Evolutionary conservation across 2,797 vertebrate species (phyloP), one percentile per base, ranked within the genome.

Genomic region (Channa striata): DNA sequence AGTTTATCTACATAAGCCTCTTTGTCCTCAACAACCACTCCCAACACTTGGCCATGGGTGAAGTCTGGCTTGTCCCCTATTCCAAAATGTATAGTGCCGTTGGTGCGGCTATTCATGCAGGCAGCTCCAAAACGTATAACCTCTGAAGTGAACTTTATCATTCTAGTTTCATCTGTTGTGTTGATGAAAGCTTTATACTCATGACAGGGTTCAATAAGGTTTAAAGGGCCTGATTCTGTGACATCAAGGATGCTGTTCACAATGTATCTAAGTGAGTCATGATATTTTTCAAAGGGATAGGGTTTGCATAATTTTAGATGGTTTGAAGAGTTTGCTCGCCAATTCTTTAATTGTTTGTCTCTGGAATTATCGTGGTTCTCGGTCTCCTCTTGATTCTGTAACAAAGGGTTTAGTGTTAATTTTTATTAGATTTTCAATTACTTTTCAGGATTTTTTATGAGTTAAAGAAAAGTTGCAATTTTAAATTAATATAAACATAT

Each of bases 81-180:
- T 60, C 93, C 93, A 87, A 94, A 93, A 80, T 94, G 92, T 72
- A 94, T 92, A 44, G 92, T 93, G 36, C 93, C 92, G 0, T 94
- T 94, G 51, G 93, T 94, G 40, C 90, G 77, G n/a, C 91, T 85
- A 49, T 94, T 94, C 91, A 93, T 92, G 47, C 92, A 93, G 54
- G 91, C 92, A 73, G 90, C 80, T 58, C 84, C 87, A 81, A 93
- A 93, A 64, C 81, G 57, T 61, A 92, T 78, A 0, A 89, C 83
- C 33, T 92, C 91, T 36, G 1, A 1, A 1, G 33, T 88, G 44
- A 90, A 93, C 61, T 91, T 93, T 2, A 1, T 12, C 47, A 92
- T 67, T 76, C 84, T 78, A 0, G 33, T 25, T n/a, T 89, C 78
- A 2, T 68, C 17, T 5, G 79, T 4, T 57, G 81, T 81, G 19